These are phyloP conservation scores for Calcarius lapponicus DNA, from an alignment of 2,797 vertebrate species.

Conservation along the genomic window DNA sequence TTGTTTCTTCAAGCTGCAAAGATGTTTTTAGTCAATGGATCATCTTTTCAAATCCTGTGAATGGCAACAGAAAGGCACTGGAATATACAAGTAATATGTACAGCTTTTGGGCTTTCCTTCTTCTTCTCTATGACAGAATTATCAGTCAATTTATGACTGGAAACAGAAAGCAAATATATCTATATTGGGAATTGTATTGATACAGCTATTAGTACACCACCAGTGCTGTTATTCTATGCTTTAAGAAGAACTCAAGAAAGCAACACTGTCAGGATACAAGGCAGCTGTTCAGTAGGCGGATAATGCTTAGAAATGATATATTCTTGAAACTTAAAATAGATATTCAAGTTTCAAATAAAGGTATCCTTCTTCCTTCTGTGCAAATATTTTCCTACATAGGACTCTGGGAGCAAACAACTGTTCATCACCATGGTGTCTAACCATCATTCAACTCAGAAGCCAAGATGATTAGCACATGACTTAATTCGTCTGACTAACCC, in stretches of 20 bases:
- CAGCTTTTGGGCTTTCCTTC: neutral
- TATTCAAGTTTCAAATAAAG: constrained; percentile 52
- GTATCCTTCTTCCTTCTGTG: constrained; percentile 33
- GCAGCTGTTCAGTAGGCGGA: constrained; percentile 68
- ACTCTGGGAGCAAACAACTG: constrained; percentile 16
- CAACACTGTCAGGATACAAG: constrained; percentile 9
- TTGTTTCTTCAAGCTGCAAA: neutral
- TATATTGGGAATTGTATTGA: constrained; percentile 11
- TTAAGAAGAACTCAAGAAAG: constrained; percentile 9
- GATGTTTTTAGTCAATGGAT: neutral
- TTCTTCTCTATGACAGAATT: neutral
- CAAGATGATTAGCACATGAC: neutral
- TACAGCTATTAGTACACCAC: constrained; percentile 16
- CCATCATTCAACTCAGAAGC: neutral
- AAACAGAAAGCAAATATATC: constrained; percentile 7
- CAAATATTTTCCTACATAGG: constrained; percentile 43
- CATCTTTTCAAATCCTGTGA: neutral
- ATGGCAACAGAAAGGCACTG: neutral
- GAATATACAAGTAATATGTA: neutral
- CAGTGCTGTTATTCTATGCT: neutral
- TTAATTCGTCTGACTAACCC: neutral
- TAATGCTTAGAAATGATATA: constrained; percentile 54
- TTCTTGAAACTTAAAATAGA: constrained; percentile 65
- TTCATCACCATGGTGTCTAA: neutral
- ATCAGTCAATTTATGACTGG: neutral